Evolutionary conservation across 2,797 vertebrate species (phyloP).

Genomic region (Eospalax fontanierii): DNA sequence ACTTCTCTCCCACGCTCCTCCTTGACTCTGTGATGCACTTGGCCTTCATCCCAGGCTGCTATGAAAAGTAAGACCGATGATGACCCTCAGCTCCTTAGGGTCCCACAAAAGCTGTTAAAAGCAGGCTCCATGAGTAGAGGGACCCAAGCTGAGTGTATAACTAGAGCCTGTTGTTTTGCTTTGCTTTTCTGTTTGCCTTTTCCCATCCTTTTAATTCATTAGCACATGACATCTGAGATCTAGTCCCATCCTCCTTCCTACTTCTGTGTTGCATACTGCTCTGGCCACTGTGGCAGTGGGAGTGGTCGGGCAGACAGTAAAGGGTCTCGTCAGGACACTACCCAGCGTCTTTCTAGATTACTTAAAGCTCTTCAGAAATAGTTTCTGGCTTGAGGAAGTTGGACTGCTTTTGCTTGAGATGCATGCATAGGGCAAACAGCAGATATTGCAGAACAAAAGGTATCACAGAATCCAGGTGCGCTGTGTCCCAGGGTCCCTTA

Average conservation of each 20-base stretch:
- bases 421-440: no score
- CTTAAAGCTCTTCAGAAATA: neutral
- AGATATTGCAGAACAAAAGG: neutral
- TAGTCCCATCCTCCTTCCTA: no score
- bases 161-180: neutral
- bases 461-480: neutral
- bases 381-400: constrained; percentile 11
- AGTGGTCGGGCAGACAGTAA: neutral
- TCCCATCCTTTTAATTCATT: neutral
- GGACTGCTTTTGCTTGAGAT: neutral
- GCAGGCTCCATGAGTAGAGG: neutral
- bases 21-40: neutral
- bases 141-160: neutral
- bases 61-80: neutral
- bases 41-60: neutral
- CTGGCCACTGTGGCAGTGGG: neutral
- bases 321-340: neutral
- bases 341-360: no score
- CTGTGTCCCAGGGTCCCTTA: neutral
- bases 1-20: neutral
- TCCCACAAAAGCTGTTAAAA: neutral
- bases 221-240: neutral
- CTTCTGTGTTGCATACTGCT: neutral
- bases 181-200: neutral
- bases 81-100: neutral